Evolutionary conservation across 2,888 invertebrate genomes (phyloP).

Genomic region (Latrodectus elegans): DNA sequence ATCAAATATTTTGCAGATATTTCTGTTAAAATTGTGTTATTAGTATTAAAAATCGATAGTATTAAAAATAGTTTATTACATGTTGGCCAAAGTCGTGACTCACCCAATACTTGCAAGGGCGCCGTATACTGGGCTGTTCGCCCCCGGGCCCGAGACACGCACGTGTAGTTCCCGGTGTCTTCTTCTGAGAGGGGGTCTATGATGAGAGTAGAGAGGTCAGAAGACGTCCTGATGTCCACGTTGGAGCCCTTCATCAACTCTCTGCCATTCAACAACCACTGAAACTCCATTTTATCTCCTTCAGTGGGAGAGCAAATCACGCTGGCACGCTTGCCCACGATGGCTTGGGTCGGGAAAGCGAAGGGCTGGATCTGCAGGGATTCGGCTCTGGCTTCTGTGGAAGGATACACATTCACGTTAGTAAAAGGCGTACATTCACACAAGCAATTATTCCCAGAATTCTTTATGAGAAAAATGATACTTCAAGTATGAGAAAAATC

Average conservation of each 20-base stretch:
- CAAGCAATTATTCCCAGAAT: too few relatives aligned
- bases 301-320: conserved; percentile 29
- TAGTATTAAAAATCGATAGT: too few relatives aligned
- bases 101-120: conserved; percentile 52
- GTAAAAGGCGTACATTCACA: too few relatives aligned
- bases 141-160: conserved; percentile 58
- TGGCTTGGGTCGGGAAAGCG: conserved; percentile 31
- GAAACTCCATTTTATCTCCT: conserved; percentile 55
- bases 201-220: conserved; percentile 40
- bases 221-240: conserved; percentile 31
- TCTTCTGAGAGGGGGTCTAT: conserved; percentile 53
- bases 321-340: conserved; percentile 34
- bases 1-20: too few relatives aligned
- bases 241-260: conserved; percentile 22
- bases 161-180: conserved; percentile 63
- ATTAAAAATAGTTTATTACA: too few relatives aligned
- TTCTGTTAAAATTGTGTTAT: too few relatives aligned
- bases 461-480: too few relatives aligned
- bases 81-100: not conserved
- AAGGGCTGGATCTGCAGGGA: conserved; percentile 32
- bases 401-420: too few relatives aligned
- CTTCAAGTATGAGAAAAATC: too few relatives aligned
- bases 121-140: conserved; percentile 40
- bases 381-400: too few relatives aligned
- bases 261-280: conserved; percentile 57